Percentiles rank a stretch among this genome's conserved stretches.
These are phyloP conservation scores for Dicyrtomina minuta DNA, from an alignment of 2,888 invertebrate genomes.

Conservation along the genomic window DNA sequence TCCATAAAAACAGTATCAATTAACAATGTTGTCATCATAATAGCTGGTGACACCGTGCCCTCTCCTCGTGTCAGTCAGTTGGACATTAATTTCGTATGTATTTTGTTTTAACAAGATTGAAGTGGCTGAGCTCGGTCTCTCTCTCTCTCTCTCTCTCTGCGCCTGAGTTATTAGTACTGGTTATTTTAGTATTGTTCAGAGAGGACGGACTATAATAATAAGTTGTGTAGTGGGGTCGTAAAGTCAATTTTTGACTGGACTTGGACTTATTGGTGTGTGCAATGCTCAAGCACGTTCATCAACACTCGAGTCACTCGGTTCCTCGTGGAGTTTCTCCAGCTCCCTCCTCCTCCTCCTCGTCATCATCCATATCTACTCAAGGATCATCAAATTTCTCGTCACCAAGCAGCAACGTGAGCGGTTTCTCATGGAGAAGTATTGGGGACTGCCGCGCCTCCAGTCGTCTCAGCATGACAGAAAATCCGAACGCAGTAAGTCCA, in stretches of 20 bases:
- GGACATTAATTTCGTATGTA: no score
- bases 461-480: constrained; percentile 40
- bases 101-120: background rate
- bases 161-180: background rate
- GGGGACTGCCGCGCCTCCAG: constrained; percentile 36
- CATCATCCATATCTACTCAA: constrained; percentile 39
- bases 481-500: constrained; percentile 37
- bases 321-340: constrained; percentile 42
- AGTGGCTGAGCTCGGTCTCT: background rate
- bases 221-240: no score
- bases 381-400: constrained; percentile 36
- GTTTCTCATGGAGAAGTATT: constrained; percentile 32
- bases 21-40: background rate
- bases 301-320: constrained; percentile 24
- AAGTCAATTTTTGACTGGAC: background rate
- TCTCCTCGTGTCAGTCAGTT: background rate
- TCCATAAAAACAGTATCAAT: background rate
- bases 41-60: background rate
- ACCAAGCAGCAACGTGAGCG: constrained; percentile 21
- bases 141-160: background rate
- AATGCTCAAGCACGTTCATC: constrained; percentile 41
- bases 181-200: background rate
- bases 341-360: constrained; percentile 40
- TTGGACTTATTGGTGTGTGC: background rate
- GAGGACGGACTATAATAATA: background rate